Percentiles rank a stretch among this genome's conserved stretches.
Conservation (phyloP, 1,140 invertebrate genomes). For the Grapholita molesta region DNA sequence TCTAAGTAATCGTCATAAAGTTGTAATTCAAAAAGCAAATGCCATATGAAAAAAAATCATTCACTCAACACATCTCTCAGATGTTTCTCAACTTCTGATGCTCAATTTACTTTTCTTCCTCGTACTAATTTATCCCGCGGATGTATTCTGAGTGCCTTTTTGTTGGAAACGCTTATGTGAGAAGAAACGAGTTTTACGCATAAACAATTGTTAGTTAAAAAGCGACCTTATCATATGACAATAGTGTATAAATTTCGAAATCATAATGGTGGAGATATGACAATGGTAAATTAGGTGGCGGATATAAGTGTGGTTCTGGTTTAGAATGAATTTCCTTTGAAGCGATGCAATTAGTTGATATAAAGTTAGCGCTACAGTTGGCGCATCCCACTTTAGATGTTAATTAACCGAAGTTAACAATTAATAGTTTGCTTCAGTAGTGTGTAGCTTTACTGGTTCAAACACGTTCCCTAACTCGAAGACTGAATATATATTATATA, state of each 20-base stretch:
- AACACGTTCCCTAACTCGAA: too few species aligned
- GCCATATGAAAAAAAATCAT: background rate
- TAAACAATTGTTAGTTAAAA: background rate
- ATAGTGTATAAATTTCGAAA: background rate
- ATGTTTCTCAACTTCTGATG: background rate
- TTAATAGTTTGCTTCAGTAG: too few species aligned
- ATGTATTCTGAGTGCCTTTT: background rate
- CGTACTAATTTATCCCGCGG: background rate
- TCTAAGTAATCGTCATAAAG: too few species aligned
- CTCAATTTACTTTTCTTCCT: background rate
- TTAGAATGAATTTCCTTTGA: background rate
- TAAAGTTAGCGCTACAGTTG: background rate
- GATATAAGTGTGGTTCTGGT: background rate
- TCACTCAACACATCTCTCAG: background rate
- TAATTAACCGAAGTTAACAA: too few species aligned
- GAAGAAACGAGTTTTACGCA: background rate
- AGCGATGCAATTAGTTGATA: background rate
- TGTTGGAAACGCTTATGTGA: background rate
- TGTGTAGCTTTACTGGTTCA: too few species aligned
- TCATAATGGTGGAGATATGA: background rate
- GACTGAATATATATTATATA: too few species aligned
- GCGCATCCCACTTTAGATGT: too few species aligned
- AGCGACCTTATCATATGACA: background rate
- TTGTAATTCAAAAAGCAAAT: too few species aligned
- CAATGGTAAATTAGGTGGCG: too few species aligned